Base-by-base conservation (phyloP, 2,113 vertebrate genomes). In the Chloebia gouldiae region DNA sequence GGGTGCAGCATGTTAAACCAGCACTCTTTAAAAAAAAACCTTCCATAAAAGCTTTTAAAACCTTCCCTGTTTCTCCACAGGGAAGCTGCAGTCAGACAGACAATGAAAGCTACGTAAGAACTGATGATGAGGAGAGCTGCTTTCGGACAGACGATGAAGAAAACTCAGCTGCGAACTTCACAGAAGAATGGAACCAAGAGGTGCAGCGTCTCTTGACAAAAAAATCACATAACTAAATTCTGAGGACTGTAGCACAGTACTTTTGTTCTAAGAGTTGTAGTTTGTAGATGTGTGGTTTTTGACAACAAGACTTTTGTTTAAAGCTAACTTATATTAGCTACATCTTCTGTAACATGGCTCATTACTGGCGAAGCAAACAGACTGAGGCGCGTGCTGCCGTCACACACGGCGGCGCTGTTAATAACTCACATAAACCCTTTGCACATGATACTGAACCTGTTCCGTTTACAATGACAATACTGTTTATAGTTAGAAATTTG, bases 281-380 rank as follows among this genome's bases (percentile, higher is more conserved):
- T 98, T 97, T 93, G 35, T 98, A 98, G 97, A 75, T 97, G 97
- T 98, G 98, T 98, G 97, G 97, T 98, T 98, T 95, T 98, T 96
- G 91, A 97, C 91, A 91, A 91, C 88, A 94, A 93, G 94, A 93
- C 96, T 97, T 98, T 96, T 87, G 93, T 96, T 98, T 97, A 84
- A 96, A 97, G 97, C 93, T 96, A 97, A 97, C 95, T 94, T 93
- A 54, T 87, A 96, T 95, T 98, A 97, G 95, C 96, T 96, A 81
- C 97, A 97, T 98, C 97, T 96, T 97, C 97, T 97, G 92, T 97
- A 96, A 97, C 97, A 94, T 96, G 96, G 86, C 96, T 98, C 97
- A 97, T 97, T 92, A 93, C 97, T 17, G 65, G 92, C 88, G 77
- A 97, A 70, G 82, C 92, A 93, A 73, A 92, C 96, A 96, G 95